Base-by-base conservation (phyloP, 1,140 invertebrate genomes). In the Acromyrmex echinatior region DNA sequence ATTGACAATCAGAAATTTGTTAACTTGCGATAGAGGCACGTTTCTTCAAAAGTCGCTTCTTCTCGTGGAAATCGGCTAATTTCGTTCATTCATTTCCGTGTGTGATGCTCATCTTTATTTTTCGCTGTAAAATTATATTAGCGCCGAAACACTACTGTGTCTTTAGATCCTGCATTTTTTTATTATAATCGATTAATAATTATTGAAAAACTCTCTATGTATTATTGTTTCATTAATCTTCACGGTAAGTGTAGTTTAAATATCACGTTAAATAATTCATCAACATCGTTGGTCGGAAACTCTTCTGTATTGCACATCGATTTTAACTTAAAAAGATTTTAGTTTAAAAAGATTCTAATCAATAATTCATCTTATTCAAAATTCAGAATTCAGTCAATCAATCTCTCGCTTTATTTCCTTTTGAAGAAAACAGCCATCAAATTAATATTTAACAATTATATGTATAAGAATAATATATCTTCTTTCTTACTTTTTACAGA, bases 1-100 rank as follows among this genome's bases (percentile, higher is more conserved):
- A 90, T 90, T 84, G 89, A 90, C 86, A 90, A 90, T 90, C 88
- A 74, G 56, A 39, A 84, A 74, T 84, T 74, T 84, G 81, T 90
- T 90, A 90, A 90, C 56, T 87, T 79, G 62, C 74, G 31, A 79
- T 56, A 12, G 35, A 25, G 31, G 31, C 79, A 82, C 66, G 79
- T 74, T 35, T 25, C 39, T 35, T n/a, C 35, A 84, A 63, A 84
- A 74, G 60, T 62, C 25, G n/a, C 35, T 76, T 63, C 28, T 35
- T 16, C 25, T 21, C 6, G 25, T 2, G 28, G 6, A 16, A 60
- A 53, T 49, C 39, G 78, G 10, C 2, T 49, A 35, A 73, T 60
- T 49, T 7, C 39, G n/a, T n/a, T 49, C 12, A 14, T 81, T 56
- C 2, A 45, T 71, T 81, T 81, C 56, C 31, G 49, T 31, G 3